Base-by-base conservation (phyloP, 1,140 invertebrate genomes). In the Euura saliciscinereae region DNA sequence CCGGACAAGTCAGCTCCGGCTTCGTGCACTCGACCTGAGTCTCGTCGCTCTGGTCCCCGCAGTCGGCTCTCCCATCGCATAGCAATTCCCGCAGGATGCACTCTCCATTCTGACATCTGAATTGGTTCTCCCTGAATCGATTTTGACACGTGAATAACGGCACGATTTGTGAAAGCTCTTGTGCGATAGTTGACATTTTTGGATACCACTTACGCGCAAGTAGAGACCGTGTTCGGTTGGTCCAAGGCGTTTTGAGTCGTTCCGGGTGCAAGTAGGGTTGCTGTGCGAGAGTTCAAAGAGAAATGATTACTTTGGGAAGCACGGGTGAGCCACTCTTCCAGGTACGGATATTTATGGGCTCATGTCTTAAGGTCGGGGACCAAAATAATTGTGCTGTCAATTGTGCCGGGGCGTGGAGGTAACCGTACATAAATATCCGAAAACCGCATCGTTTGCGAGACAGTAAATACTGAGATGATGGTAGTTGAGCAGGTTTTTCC, bases 1-100 rank as follows among this genome's bases (percentile, higher is more conserved):
- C 69, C 0, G 86, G 86, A 77, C 90, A 91, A 0, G 76, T 77
- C 6, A 84, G 76, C 42, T 81, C 77, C 6, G 82, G 68, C 11
- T 83, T 85, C 43, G 78, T 80, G 76, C 91, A 92, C 2, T 89
- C 78, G 0, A 69, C 51, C 45, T 84, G 76, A 0, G 89, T 89
- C 78, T 94, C 93, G 74, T 94, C 93, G 2, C 89, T 90, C 1
- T 82, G 77, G 65, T 90, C 90, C 0, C 76, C 79, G 69, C 91
- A 92, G 75, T 92, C 82, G 4, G 86, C 76, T 6, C 77, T 74
- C 2, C 91, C 91, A 72, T 92, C 89, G 71, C 91, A 92, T 44
- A 85, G 71, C 11, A 74, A 70, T 28, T 80, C 79, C 11, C 74
- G 71, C 2, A 69, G 6, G 75, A 88, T 87, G 44, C 84, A 87